Evolutionary conservation across 2,888 invertebrate species (phyloP).

Genomic region (Eilema griseolum): DNA sequence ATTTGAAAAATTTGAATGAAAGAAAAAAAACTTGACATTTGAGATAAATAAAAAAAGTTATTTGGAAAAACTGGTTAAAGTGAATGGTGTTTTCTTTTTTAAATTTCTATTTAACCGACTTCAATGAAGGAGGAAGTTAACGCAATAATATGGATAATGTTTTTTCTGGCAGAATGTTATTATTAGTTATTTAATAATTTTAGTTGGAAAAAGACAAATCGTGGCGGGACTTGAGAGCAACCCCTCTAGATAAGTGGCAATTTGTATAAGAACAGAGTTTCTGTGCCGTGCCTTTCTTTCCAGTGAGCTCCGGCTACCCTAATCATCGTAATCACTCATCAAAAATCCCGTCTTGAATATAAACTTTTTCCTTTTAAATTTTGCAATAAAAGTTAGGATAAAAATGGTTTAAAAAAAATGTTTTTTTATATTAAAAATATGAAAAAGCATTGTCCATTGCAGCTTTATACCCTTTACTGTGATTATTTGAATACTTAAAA

Average conservation of each 20-base stretch:
- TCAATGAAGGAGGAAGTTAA: too few species aligned
- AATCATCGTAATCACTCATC: too few species aligned
- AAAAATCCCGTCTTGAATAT: too few species aligned
- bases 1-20: constrained; percentile 37
- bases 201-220: too few species aligned
- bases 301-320: too few species aligned
- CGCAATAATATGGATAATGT: constrained; percentile 33
- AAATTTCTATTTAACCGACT: too few species aligned
- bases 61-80: constrained; percentile 42
- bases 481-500: constrained; percentile 39
- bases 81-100: constrained; percentile 45
- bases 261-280: too few species aligned
- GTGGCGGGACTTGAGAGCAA: too few species aligned
- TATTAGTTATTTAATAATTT: too few species aligned
- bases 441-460: constrained; percentile 35
- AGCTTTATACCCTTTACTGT: constrained; percentile 51
- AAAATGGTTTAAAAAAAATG: constrained; percentile 4
- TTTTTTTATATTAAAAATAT: constrained; percentile 8
- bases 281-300: too few species aligned
- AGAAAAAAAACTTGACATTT: constrained; percentile 35
- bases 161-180: constrained; percentile 26
- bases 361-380: too few species aligned
- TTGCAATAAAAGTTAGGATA: not conserved
- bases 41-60: constrained; percentile 36
- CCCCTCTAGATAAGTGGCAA: too few species aligned